phyloP scores from a whole-genome alignment of 2,797 vertebrate genomes.

The Yasuhikotakia modesta region DNA sequence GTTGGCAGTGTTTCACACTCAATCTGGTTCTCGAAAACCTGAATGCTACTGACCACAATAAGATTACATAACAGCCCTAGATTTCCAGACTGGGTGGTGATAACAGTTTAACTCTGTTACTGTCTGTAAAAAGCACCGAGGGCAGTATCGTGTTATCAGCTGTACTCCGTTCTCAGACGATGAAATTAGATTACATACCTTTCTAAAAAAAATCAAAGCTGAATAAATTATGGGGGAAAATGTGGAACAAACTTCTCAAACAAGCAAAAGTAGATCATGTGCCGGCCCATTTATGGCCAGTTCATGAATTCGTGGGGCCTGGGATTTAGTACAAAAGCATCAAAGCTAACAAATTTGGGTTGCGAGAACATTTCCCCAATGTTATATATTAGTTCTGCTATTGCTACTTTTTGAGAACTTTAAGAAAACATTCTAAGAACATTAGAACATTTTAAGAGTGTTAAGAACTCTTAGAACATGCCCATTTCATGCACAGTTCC shows the following conservation, averaged over 20 bases:
- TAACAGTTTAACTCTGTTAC: constrained; percentile 14
- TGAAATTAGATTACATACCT: neutral
- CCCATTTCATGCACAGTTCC: constrained; percentile 28
- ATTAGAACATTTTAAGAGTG: no score
- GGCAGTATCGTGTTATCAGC: neutral
- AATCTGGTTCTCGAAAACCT: neutral
- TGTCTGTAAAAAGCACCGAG: constrained; percentile 1
- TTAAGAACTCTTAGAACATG: neutral
- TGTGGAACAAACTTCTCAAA: constrained; percentile 7
- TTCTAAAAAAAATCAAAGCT: neutral
- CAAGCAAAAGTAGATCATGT: constrained; percentile 21
- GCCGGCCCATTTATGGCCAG: constrained; percentile 21
- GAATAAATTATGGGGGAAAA: neutral
- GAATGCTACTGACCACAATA: constrained; percentile 31
- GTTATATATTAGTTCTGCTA: no score
- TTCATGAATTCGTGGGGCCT: neutral
- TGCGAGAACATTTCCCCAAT: no score
- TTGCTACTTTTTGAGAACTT: no score
- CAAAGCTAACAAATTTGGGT: no score
- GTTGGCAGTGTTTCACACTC: constrained; percentile 5
- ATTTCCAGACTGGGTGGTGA: neutral
- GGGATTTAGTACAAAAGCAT: constrained; percentile 18
- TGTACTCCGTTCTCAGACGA: neutral
- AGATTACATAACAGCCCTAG: constrained; percentile 36
- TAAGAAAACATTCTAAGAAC: no score